These are phyloP conservation scores for Peromyscus maniculatus DNA, from an alignment of 2,113 vertebrate species.

Conservation along the genomic window DNA sequence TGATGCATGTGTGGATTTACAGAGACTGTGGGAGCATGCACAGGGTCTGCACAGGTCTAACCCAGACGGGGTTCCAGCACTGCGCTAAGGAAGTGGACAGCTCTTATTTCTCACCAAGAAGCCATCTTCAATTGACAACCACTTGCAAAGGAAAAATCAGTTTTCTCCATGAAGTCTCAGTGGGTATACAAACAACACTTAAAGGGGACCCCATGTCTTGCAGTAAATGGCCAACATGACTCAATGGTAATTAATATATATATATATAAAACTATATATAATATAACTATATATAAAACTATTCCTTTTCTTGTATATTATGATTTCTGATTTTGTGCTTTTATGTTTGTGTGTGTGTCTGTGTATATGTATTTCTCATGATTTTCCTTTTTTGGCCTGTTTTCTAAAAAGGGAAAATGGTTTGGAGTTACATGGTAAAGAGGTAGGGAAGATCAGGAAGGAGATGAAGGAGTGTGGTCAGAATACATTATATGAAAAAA, in stretches of 20 bases:
- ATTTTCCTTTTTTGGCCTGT: too few species aligned
- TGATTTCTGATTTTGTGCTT: not conserved
- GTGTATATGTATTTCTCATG: not conserved
- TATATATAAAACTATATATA: too few species aligned
- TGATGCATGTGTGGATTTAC: not conserved
- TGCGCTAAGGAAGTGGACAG: too few species aligned
- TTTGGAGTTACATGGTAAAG: not conserved
- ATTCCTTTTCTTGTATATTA: not conserved
- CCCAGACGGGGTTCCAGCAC: not conserved
- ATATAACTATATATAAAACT: too few species aligned
- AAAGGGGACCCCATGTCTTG: not conserved
- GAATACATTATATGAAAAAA: not conserved
- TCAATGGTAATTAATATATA: not conserved
- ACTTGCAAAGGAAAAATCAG: not conserved
- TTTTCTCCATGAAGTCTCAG: not conserved
- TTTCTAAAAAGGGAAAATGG: not conserved
- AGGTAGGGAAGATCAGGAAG: not conserved
- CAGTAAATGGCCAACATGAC: not conserved
- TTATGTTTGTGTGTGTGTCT: not conserved
- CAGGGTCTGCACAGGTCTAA: not conserved
- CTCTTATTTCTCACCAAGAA: not conserved
- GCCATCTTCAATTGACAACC: not conserved
- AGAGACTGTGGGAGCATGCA: not conserved
- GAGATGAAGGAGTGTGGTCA: not conserved
- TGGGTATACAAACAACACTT: not conserved